Evolutionary conservation across 2,888 invertebrate species (phyloP), one percentile per base, ranked within the genome.

Genomic region (Thereva nobilitata): DNA sequence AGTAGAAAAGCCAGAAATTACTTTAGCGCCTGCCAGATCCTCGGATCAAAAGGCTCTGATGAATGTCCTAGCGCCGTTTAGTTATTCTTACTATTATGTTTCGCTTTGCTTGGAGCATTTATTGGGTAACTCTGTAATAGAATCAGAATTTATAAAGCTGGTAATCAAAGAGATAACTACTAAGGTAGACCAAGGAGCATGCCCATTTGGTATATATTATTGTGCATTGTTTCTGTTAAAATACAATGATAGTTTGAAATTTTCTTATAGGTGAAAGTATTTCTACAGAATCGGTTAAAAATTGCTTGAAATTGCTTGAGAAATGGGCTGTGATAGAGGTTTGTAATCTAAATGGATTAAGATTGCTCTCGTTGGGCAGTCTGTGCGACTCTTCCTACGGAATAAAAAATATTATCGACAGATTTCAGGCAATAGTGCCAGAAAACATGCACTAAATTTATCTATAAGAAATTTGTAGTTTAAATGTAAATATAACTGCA

Each of bases 241-340:
- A 56, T 64, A 23, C 3, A 59, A 45, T 44, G 6, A 41, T 67
- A 52, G 70, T 70, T 70, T 70, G 71, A 42, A 38, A 7, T 41
- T 5, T 53, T 4, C 38, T 80, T 82, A 3, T 81, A 95, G 95
- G 90, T 72, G 95, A 96, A 81, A 92, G 94, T 75, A 87, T 94
- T 57, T 92, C 93, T 5, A 88, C 91, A 6, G 95, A 95, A 78
- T 89, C 92, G 0, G 87, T 96, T 59, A 89, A 89, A 76, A 95
- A 94, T 80, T 92, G 93, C 63, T 79, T 94, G 38, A 90, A 92
- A 72, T 80, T 95, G 1, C 87, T 91, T 45, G 89, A 92, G 71
- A 90, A 90, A 73, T 91, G 92, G 90, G 88, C 88, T 71, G 87
- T 93, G 8, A 75, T 95, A 41, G 90, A 93, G 41, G 76, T 85